Percentiles rank a stretch among this genome's conserved stretches.
These are phyloP conservation scores for Riparia riparia DNA, from an alignment of 2,113 vertebrate species.

Conservation along the genomic window DNA sequence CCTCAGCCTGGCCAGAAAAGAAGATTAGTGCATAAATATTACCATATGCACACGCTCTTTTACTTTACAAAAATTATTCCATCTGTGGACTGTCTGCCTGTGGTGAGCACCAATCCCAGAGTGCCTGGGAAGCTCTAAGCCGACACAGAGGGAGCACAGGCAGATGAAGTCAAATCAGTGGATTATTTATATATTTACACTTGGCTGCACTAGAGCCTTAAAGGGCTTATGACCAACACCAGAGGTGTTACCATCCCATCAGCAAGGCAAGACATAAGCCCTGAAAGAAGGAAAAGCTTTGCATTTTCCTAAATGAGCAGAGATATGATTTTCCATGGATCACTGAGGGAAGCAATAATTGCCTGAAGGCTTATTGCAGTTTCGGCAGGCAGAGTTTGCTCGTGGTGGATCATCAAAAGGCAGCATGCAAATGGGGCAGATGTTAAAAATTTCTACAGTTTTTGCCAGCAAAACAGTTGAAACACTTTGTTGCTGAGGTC, in stretches of 20 bases:
- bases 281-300: background rate
- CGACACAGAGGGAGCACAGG: background rate
- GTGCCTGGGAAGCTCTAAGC: background rate
- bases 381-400: background rate
- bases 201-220: background rate
- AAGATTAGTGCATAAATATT: background rate
- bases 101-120: background rate
- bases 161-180: background rate
- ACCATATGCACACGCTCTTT: rapidly evolving
- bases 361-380: background rate
- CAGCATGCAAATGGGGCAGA: background rate
- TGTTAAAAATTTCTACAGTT: background rate
- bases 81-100: background rate
- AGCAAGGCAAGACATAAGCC: background rate
- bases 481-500: background rate
- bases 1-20: background rate
- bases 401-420: background rate
- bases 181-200: background rate
- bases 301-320: background rate
- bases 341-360: background rate
- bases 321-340: background rate
- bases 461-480: background rate
- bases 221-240: background rate
- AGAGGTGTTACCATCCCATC: background rate
- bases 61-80: background rate